phyloP scores from a whole-genome alignment of 2,888 invertebrate species.

The Leptopterna dolabrata region DNA sequence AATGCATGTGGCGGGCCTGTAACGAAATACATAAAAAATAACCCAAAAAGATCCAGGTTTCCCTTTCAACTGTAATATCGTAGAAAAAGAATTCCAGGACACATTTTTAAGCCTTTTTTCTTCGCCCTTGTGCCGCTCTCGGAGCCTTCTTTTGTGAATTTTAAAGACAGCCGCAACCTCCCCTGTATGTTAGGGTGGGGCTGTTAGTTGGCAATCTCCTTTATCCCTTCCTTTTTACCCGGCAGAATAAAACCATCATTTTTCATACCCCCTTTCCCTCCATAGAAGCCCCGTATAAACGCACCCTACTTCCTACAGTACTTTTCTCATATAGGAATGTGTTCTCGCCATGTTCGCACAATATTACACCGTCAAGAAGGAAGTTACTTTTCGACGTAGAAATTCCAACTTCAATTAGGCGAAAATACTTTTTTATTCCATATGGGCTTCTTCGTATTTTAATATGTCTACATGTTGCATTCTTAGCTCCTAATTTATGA shows the following conservation, averaged over 20 bases:
- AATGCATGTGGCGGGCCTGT: background rate
- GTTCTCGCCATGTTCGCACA: conserved; percentile 5
- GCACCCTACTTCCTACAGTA: background rate
- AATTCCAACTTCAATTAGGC: conserved; percentile 28
- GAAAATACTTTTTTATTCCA: conserved; percentile 9
- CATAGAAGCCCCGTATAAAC: background rate
- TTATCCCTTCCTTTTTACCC: conserved; percentile 21
- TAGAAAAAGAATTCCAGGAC: background rate
- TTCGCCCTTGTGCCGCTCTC: background rate
- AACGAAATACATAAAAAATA: background rate
- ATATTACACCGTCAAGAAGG: conserved; percentile 25
- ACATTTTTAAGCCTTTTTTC: background rate
- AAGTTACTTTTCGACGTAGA: conserved; percentile 18
- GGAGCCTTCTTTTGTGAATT: conserved; percentile 40
- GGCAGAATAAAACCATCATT: conserved; percentile 43
- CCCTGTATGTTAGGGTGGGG: background rate
- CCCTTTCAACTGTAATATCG: background rate
- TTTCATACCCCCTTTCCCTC: conserved; percentile 6
- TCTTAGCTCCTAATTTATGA: no score
- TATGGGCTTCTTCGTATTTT: no score
- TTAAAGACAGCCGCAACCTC: conserved; percentile 4
- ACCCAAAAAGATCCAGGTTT: background rate
- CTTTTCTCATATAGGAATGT: conserved; percentile 25
- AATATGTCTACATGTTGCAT: no score
- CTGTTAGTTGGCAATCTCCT: conserved; percentile 47